Evolutionary conservation across 2,888 invertebrate species (phyloP), one percentile per base, ranked within the genome.

Genomic region (Gisinianus flammeolus): DNA sequence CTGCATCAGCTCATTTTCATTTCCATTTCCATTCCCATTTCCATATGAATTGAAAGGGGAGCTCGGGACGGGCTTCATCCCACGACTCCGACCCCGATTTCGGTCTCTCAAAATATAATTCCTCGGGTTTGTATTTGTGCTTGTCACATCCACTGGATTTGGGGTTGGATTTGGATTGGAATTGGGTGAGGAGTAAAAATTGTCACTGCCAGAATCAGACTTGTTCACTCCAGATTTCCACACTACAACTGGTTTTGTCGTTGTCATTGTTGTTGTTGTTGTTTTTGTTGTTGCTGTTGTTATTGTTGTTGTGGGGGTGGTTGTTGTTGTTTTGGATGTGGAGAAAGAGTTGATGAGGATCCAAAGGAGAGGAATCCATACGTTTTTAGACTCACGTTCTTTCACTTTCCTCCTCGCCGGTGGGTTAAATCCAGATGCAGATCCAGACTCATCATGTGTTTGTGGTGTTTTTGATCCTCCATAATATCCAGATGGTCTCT

Each of bases 271-370:
- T 19, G 44, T 44, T 44, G 6, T 44, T 19, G 2, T 44, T 44
- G 44, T 44, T 6, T 6, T 44, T 44, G 44, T 6, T 44, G 16
- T 44, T 12, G 6, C 35, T 35, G 6, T 5, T 44, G 44, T 44
- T 16, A 12, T 1, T 44, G 44, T 44, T 19, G 56, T 12, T 4
- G 56, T 12, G 8, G 56, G 24, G 3, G 26, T 24, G 22, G 56
- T 22, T 3, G 62, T 24, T 2, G 62, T 24, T 2, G 62, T 22
- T 8, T 26, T 26, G 24, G 62, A 62, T 12, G 62, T 26, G 22
- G 67, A 79, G 58, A 78, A 52, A 12, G 75, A 78, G 75, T 76
- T 69, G 62, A 80, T 62, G 58, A 80, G 72, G 62, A 80, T 78
- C 78, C 76, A 78, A 22, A 80, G 62, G 33, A 78, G 44, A 26